Evolutionary conservation across 1,140 invertebrate genomes (phyloP), one percentile per base, ranked within the genome.

Genomic region (Drosophila serrata): DNA sequence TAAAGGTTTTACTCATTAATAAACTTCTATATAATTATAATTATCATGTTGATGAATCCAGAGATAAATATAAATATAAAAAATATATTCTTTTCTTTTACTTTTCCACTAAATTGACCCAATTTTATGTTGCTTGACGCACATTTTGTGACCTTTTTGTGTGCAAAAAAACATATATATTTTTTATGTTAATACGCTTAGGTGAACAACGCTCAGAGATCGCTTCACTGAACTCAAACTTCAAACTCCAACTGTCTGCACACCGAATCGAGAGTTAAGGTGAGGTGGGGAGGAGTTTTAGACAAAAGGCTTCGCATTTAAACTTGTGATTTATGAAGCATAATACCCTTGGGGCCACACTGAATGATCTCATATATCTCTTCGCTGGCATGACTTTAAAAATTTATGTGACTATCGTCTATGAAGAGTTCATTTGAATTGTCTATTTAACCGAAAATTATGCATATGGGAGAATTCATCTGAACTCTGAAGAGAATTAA

Each of bases 361-460:
- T 93, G 62, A 94, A 95, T 77, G 95, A 95, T 84, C 87, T 95
- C 57, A 93, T 94, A 59, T 95, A 95, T 81, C 67, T 95, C 17
- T 95, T 27, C 12, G 17, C n/a, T 22, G 19, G 64, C 45, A 40
- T 15, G 22, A 35, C 22, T 35, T n/a, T 29, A 19, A 45, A 35
- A 22, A 61, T 45, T 45, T 65, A 37, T 65, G 61, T 17, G 42
- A 33, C 61, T 51, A 68, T 68, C 33, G 24, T 68, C 61, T 68
- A 42, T 68, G 35, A 58, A 42, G 29, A 70, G 42, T 72, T 72
- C 51, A 40, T 45, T 58, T 19, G 42, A 68, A 72, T 35, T 46
- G 12, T 37, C 31, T 27, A 40, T 39, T 39, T 17, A 27, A 9
- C 24, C 2, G 2, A 40, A 69, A 33, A 40, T n/a, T 24, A 27